Evolutionary conservation across 2,113 vertebrate species (phyloP).

Genomic region (Dendrocopos noguchii): DNA sequence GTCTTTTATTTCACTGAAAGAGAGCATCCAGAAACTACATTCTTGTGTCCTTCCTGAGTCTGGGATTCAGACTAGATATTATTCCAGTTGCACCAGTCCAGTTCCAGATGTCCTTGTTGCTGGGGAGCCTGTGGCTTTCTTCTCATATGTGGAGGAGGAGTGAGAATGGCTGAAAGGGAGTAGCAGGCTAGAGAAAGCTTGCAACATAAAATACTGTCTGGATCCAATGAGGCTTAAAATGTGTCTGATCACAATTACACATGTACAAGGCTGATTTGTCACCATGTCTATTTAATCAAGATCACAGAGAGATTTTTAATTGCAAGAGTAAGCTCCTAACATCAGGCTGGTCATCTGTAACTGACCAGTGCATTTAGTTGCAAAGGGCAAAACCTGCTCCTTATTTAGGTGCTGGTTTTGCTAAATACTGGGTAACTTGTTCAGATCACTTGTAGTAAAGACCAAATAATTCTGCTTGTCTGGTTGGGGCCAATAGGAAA

Average conservation of each 20-base stretch:
- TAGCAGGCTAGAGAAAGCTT: not conserved
- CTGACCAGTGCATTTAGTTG: not conserved
- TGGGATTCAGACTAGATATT: not conserved
- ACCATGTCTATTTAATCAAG: slow-evolving; percentile 16
- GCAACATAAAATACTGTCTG: not conserved
- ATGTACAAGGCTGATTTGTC: not conserved
- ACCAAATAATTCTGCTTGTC: not conserved
- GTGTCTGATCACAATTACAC: not conserved
- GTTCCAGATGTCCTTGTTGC: not conserved
- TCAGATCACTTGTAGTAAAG: not conserved
- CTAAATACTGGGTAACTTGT: not conserved
- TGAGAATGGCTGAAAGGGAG: not conserved
- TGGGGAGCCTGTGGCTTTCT: not conserved
- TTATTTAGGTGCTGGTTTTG: not conserved
- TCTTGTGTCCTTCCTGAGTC: not conserved
- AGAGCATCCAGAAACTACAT: not conserved
- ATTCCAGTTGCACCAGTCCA: not conserved
- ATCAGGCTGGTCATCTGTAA: slow-evolving; percentile 20
- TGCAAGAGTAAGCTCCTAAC: slow-evolving; percentile 8
- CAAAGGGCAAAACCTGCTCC: not conserved
- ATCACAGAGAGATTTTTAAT: slow-evolving; percentile 6
- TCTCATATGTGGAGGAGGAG: not conserved
- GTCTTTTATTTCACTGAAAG: not conserved
- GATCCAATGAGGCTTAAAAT: slow-evolving; percentile 5
- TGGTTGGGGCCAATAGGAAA: not conserved